Evolutionary conservation across 2,888 invertebrate species (phyloP).

Genomic region (Drosophila demipolita): DNA sequence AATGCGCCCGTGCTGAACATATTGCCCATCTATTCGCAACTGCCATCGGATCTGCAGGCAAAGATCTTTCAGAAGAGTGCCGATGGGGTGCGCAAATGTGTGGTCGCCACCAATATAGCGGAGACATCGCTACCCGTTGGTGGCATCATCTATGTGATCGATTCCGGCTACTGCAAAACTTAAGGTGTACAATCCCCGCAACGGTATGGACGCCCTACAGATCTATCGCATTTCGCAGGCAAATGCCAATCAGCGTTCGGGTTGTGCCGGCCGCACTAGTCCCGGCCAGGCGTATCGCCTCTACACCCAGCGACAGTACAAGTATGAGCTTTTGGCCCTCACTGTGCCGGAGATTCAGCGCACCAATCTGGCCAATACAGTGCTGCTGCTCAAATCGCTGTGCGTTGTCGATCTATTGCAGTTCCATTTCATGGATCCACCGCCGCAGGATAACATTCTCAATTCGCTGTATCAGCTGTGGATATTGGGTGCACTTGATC

Average conservation of each 20-base stretch:
- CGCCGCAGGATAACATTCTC: slow-evolving; percentile 99
- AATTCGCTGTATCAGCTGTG: slow-evolving; percentile 99
- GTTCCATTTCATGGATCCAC: slow-evolving; percentile 99
- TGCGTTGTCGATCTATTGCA: slow-evolving; percentile 98
- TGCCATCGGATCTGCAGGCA: slow-evolving; percentile 98
- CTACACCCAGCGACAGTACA: slow-evolving; percentile 98
- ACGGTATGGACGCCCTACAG: slow-evolving; percentile 99
- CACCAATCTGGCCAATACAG: slow-evolving; percentile 99
- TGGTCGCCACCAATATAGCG: slow-evolving; percentile 99
- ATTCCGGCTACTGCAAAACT: slow-evolving; percentile 99
- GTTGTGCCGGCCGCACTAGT: slow-evolving; percentile 98
- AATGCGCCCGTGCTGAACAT: slow-evolving; percentile 97
- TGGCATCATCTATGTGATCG: slow-evolving; percentile 99
- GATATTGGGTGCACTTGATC: slow-evolving; percentile 99
- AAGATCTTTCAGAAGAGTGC: slow-evolving; percentile 99
- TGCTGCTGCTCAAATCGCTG: slow-evolving; percentile 96
- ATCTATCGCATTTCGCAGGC: slow-evolving; percentile 99
- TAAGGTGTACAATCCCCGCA: slow-evolving; percentile 95
- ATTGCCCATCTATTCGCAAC: slow-evolving; percentile 98
- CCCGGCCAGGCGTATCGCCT: slow-evolving; percentile 97
- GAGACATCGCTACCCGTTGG: slow-evolving; percentile 95
- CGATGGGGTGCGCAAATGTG: slow-evolving; percentile 97
- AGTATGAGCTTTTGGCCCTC: slow-evolving; percentile 96
- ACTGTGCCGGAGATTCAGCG: slow-evolving; percentile 99
- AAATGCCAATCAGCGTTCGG: slow-evolving; percentile 98